Evolutionary conservation across 2,797 vertebrate genomes (phyloP), one percentile per base, ranked within the genome.

Genomic region (Liasis olivaceus): DNA sequence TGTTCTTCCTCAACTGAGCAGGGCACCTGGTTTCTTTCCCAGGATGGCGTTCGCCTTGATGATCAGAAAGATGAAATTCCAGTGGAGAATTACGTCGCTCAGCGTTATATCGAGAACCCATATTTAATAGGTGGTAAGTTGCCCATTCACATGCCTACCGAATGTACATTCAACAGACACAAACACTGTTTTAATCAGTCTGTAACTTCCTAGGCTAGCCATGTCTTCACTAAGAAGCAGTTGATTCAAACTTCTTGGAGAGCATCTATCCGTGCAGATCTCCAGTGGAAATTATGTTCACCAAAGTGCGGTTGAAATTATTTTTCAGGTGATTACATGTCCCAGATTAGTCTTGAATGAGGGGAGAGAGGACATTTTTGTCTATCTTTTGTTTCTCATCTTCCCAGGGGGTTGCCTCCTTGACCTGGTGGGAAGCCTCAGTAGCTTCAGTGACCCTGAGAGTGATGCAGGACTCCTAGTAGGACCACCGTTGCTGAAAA

Each of bases 71-170:
- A 99, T 47, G 98, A 98, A 64, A 95, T 97, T 60, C 98, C 98
- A 11, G 98, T 99, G 94, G 98, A 99, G 96, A 99, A 96, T 96
- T 99, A 99, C 0, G 98, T 99, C 36, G 99, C 97, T 58, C 99
- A 99, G 94, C 98, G 98, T 64, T 99, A 99, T 81, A 98, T 99
- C 36, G 98, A 99, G 96, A 99, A 99, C 88, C 99, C 99, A 2
- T 99, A 99, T 96, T 96, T 99, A 69, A 98, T 99, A 86, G 98
- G 98, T 96, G 99, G 99, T 99, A 62, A 94, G 96, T 31, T 2
- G 84, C 28, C 60, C 0, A 3, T 77, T 77, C 36, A 0, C 72
- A 9, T 0, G 36, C 22, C 64, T 81, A 28, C 15, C 6, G 15
- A 54, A 54, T 54, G 51, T 54, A 54, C 51, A 54, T 7, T 7